phyloP scores from a whole-genome alignment of 2,797 vertebrate genomes.

The Spinus pinus region DNA sequence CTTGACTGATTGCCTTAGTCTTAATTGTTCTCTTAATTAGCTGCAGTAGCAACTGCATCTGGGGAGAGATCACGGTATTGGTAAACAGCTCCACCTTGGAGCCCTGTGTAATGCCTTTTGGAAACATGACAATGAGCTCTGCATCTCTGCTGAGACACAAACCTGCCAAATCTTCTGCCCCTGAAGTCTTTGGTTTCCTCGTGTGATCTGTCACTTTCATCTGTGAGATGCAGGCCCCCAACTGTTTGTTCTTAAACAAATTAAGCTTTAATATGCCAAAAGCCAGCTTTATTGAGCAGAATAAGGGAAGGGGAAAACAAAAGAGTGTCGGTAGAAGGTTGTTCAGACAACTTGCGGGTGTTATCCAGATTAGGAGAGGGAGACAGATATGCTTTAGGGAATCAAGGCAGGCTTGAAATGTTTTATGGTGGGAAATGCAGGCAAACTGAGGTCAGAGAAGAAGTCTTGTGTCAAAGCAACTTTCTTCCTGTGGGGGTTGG shows the following conservation, averaged over 20 bases:
- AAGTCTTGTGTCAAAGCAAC: not conserved
- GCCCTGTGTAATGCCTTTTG: slow-evolving; percentile 80
- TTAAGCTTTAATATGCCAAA: slow-evolving; percentile 77
- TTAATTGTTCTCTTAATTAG: slow-evolving; percentile 99
- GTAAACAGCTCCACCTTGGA: slow-evolving; percentile 84
- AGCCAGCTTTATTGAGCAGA: slow-evolving; percentile 49
- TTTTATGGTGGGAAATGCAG: not conserved
- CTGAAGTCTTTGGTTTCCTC: slow-evolving; percentile 60
- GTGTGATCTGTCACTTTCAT: slow-evolving; percentile 68
- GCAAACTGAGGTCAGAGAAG: not conserved
- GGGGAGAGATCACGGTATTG: slow-evolving; percentile 83
- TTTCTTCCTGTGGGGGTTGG: not conserved
- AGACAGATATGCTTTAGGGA: not conserved
- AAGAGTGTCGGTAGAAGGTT: not conserved
- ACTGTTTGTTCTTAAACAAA: slow-evolving; percentile 78
- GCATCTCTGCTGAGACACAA: slow-evolving; percentile 73
- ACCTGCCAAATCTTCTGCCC: slow-evolving; percentile 79
- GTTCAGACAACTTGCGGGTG: not conserved
- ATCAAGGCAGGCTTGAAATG: not conserved
- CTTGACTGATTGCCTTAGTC: slow-evolving; percentile 86
- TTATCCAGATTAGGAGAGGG: not conserved
- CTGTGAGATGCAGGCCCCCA: slow-evolving; percentile 66
- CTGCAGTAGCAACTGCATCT: slow-evolving; percentile 89
- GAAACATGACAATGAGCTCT: slow-evolving; percentile 80
- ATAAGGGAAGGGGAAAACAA: slow-evolving; percentile 51